Base-by-base conservation (phyloP, 2,888 invertebrate genomes). In the Rotaria magnacalcarata region DNA sequence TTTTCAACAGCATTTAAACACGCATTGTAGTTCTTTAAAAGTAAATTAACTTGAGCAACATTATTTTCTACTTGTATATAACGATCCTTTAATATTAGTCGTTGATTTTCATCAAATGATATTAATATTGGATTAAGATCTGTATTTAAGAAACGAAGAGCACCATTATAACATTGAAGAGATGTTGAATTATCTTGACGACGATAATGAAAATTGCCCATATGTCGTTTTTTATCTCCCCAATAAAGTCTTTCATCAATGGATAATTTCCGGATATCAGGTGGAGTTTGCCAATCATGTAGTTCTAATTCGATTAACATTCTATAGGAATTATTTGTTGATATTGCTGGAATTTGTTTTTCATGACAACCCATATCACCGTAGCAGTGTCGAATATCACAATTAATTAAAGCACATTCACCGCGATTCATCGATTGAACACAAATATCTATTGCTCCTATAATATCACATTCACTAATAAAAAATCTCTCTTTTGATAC, bases 121-220 rank as follows among this genome's bases (percentile, higher is more conserved):
- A n/a, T 8, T 21, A 7, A n/a, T 47, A 47, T 14, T 11, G 47
- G 47, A 80, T 80, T 43, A 4, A 10, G n/a, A 41, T 19, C 47
- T 4, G 10, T 6, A 24, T 80, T 47, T 47, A 80, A 47, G 24
- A 80, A 80, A 8, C 47, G 14, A 10, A 80, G 6, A 4, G 80
- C 80, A n/a, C 80, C 80, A 47, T 24, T 41, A 47, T 80, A 80
- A 80, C 80, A 47, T 47, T 24, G 43, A 24, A 80, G 47, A 0
- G 80, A 43, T 47, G 21, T n/a, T 11, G 3, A 24, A 47, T 47
- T 47, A n/a, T 80, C 47, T 47, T 47, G 43, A n/a, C 80, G 80
- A 80, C 80, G 80, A 80, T 80, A 80, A 47, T 80, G 21, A 80
- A 80, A 80, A 47, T 80, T 80, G 24, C 80, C 80, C 43, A 80